phyloP scores from a whole-genome alignment of 2,113 vertebrate species.

The Pterophyllum scalare region DNA sequence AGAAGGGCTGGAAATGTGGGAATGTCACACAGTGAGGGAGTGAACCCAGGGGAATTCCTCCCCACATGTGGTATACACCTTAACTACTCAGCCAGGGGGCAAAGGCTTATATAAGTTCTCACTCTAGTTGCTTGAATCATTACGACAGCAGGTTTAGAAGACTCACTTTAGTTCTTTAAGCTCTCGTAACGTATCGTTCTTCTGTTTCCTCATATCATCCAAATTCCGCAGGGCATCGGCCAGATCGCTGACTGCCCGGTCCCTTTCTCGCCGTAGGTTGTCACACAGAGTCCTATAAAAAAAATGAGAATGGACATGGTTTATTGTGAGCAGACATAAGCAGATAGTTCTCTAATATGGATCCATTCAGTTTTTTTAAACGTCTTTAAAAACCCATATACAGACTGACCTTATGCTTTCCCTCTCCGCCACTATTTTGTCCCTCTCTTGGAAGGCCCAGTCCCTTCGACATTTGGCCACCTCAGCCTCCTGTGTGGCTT shows the following conservation, averaged over 20 bases:
- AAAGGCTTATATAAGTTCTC: too few species aligned
- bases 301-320: neutral
- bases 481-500: conserved; percentile 94
- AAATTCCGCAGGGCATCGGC: conserved; percentile 94
- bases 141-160: neutral
- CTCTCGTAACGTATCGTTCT: conserved; percentile 90
- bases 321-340: neutral
- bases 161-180: conserved; percentile 95
- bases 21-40: neutral
- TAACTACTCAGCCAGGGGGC: too few species aligned
- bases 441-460: conserved; percentile 97
- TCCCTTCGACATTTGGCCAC: conserved; percentile 97
- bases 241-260: conserved; percentile 93
- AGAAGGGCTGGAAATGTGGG: neutral
- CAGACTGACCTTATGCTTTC: conserved; percentile 92
- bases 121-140: too few species aligned
- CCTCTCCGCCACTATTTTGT: conserved; percentile 97
- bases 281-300: conserved; percentile 91
- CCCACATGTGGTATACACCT: too few species aligned
- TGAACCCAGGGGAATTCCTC: neutral
- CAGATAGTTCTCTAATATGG: neutral
- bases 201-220: conserved; percentile 96
- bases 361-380: neutral
- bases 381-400: conserved; percentile 8
- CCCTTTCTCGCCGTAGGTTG: conserved; percentile 92